Evolutionary conservation across 2,113 vertebrate genomes (phyloP), one percentile per base, ranked within the genome.

Genomic region (Leptobrachium ailaonicum): DNA sequence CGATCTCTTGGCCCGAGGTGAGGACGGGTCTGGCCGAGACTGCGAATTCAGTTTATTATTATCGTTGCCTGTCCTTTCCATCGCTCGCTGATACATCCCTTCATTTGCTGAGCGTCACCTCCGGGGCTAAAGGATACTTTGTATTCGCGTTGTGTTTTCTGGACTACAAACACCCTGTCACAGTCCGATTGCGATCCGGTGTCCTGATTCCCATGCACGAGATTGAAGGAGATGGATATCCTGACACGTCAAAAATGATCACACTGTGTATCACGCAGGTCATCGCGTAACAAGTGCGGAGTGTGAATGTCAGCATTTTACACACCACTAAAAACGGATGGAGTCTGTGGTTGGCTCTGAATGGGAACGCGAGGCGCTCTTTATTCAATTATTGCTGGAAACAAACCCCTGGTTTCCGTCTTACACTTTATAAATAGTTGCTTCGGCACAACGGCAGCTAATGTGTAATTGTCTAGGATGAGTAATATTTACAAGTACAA

Each of bases 21-120:
- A 75, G 71, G 75, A 71, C 76, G 83, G 77, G 50, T 80, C 73
- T 86, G 78, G 67, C 41, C 76, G 83, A 84, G 70, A 58, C 79
- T 71, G 62, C 54, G 2, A 83, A 73, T 79, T 66, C 13, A 32
- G 67, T 83, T 85, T 83, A 76, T 62, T 83, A 76, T 62, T 81
- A 71, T 13, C 41, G 71, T 41, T 53, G 54, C 53, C 77, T 66
- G n/a, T 79, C 77, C 63, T 12, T n/a, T 50, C 44, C 10, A 42
- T 69, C 32, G 82, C 75, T 84, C 75, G 10, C 67, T 85, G 74
- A 20, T 32, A 44, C 80, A 54, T 66, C 66, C 53, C 70, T 89
- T 89, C 85, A 83, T 86, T 85, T 83, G 72, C 87, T 20, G 83
- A 60, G 7, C 71, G n/a, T 7, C 83, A 71, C 69, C 13, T 60